These are phyloP conservation scores for Ichneumon xanthorius DNA, from an alignment of 2,888 invertebrate genomes.

Conservation along the genomic window DNA sequence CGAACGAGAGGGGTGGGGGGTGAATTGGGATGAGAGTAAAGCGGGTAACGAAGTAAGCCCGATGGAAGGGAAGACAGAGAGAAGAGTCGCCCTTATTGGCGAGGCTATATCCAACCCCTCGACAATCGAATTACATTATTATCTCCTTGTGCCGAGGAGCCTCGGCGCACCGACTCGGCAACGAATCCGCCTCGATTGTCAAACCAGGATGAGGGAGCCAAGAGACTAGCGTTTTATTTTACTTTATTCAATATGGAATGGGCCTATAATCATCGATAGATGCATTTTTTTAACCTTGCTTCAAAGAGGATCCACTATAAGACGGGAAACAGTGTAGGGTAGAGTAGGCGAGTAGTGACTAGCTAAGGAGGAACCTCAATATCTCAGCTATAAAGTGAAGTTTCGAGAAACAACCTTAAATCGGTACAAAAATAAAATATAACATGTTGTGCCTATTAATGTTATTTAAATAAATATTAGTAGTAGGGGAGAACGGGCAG, in stretches of 20 bases:
- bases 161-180: slow-evolving; percentile 48
- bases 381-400: too few relatives aligned
- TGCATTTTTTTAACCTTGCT: not conserved
- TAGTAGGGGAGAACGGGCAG: too few relatives aligned
- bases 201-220: not conserved
- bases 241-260: not conserved
- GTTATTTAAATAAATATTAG: too few relatives aligned
- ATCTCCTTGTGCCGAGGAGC: slow-evolving; percentile 65
- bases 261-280: not conserved
- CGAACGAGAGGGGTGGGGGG: not conserved
- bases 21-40: slow-evolving; percentile 48
- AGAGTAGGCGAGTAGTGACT: too few relatives aligned
- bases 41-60: slow-evolving; percentile 82
- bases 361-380: too few relatives aligned
- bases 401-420: too few relatives aligned
- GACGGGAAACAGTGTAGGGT: too few relatives aligned
- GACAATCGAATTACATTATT: slow-evolving; percentile 83
- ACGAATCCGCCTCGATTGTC: slow-evolving; percentile 33
- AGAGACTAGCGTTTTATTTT: too few relatives aligned
- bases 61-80: slow-evolving; percentile 83
- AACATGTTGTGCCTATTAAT: too few relatives aligned
- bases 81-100: slow-evolving; percentile 82
- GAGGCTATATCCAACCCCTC: slow-evolving; percentile 71
- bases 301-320: not conserved
- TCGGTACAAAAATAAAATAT: too few relatives aligned